Conservation (phyloP, 2,113 vertebrate genomes). For the Podarcis cretensis region DNA sequence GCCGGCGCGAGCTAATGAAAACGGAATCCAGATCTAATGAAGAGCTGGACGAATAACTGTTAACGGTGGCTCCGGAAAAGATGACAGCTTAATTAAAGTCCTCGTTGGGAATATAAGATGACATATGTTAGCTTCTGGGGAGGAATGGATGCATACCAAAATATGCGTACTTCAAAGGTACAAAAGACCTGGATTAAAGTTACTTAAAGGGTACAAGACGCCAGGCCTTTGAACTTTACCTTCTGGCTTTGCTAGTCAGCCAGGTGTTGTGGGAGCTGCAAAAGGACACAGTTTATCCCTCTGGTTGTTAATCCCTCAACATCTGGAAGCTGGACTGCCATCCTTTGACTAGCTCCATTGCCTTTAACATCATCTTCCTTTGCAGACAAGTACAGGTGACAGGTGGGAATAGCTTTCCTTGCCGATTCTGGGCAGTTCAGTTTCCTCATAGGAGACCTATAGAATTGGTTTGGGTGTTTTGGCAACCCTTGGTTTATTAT, state of each 20-base stretch:
- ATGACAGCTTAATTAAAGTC: slow-evolving; percentile 74
- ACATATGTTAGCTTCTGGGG: slow-evolving; percentile 54
- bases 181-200: slow-evolving; percentile 45
- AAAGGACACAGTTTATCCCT: not conserved
- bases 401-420: not conserved
- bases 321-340: not conserved
- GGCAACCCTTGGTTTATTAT: no score
- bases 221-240: not conserved
- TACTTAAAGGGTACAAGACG: not conserved
- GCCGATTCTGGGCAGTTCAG: not conserved
- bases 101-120: slow-evolving; percentile 49
- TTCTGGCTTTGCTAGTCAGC: not conserved
- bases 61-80: slow-evolving; percentile 52
- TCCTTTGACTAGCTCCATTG: not conserved
- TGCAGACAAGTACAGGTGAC: not conserved
- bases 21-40: slow-evolving; percentile 69
- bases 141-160: slow-evolving; percentile 58
- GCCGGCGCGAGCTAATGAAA: slow-evolving; percentile 63
- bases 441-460: no score
- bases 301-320: not conserved
- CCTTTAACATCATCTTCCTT: not conserved
- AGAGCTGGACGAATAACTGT: slow-evolving; percentile 44
- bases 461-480: no score
- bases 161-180: slow-evolving; percentile 28
- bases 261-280: not conserved